Evolutionary conservation across 1,140 invertebrate species (phyloP).

Genomic region (Drosophila arizonae): DNA sequence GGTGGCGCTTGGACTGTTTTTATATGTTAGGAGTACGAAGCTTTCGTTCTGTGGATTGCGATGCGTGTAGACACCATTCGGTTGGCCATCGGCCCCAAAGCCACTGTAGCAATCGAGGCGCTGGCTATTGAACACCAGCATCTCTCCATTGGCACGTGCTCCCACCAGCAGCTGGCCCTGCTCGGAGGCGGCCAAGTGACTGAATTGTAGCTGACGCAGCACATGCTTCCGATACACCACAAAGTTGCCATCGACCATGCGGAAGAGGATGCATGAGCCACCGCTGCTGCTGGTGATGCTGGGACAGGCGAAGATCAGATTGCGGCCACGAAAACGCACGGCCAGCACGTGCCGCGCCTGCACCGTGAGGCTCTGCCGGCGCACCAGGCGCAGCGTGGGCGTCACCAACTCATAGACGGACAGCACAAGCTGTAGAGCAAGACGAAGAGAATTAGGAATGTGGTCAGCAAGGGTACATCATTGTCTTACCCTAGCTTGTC

Average conservation of each 20-base stretch:
- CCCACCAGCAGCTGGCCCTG: conserved; percentile 57
- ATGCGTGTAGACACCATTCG: conserved; percentile 50
- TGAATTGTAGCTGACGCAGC: conserved; percentile 47
- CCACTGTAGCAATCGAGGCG: conserved; percentile 73
- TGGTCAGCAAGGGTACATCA: too few relatives aligned
- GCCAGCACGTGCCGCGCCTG: conserved; percentile 48
- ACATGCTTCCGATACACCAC: conserved; percentile 55
- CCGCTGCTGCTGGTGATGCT: conserved; percentile 18
- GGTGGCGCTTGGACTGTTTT: conserved; percentile 3
- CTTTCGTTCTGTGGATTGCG: conserved; percentile 57
- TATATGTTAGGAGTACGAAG: conserved; percentile 59
- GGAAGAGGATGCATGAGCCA: conserved; percentile 52
- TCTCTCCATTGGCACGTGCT: conserved; percentile 54
- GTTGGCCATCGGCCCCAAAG: conserved; percentile 37
- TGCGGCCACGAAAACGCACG: conserved; percentile 54
- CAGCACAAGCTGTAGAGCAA: conserved; percentile 50
- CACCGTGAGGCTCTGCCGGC: conserved; percentile 61
- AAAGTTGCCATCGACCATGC: conserved; percentile 70
- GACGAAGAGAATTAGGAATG: neutral
- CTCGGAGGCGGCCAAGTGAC: conserved; percentile 38
- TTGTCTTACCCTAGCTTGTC: conserved; percentile 55
- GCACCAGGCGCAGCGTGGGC: conserved; percentile 34
- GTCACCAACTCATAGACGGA: conserved; percentile 55
- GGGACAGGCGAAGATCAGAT: conserved; percentile 62
- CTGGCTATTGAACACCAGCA: conserved; percentile 62